Base-by-base conservation (phyloP, 2,888 invertebrate species). In the Rotaria sp. region DNA sequence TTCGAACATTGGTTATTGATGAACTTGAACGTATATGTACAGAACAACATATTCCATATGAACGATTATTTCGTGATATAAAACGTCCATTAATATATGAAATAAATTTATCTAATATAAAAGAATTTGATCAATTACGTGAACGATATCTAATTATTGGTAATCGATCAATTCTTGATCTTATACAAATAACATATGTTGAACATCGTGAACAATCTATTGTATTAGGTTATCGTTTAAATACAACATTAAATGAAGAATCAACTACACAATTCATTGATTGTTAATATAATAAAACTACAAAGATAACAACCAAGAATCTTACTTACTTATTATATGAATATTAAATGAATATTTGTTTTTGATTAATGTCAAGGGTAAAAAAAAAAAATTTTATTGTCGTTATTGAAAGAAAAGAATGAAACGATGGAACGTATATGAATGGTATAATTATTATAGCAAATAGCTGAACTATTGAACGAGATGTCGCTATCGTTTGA, bases 171-270 rank as follows among this genome's bases (percentile, higher is more conserved):
- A 80, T 80, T n/a, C 45, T 80, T 26, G 80, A 80, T n/a, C 5
- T 80, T n/a, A 80, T 80, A 11, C 45, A 80, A 45, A 80, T 80
- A 26, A 45, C 45, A n/a, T 45, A 80, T 80, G 45, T 80, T 45
- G 80, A 80, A 80, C 80, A 80, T n/a, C 45, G 45, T 15, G 45
- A 80, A 15, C 45, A 45, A 45, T 45, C 80, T 45, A 80, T 80
- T n/a, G 26, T 80, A 26, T 80, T 80, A 45, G 80, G 45, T n/a
- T 80, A 80, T 80, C 41, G 80, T 67, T 67, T 67, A 67, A 35
- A 38, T 35, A 35, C 67, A 38, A 21, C 30, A 15, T 21, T 38
- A 15, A 21, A 21, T 13, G 35, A 67, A 38, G 67, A 67, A 67
- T 15, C 67, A 67, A 67, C 67, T 35, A 67, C 35, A 35, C 67